Evolutionary conservation across 1,140 invertebrate genomes (phyloP), one percentile per base, ranked within the genome.

Genomic region (Papilio dardanus): DNA sequence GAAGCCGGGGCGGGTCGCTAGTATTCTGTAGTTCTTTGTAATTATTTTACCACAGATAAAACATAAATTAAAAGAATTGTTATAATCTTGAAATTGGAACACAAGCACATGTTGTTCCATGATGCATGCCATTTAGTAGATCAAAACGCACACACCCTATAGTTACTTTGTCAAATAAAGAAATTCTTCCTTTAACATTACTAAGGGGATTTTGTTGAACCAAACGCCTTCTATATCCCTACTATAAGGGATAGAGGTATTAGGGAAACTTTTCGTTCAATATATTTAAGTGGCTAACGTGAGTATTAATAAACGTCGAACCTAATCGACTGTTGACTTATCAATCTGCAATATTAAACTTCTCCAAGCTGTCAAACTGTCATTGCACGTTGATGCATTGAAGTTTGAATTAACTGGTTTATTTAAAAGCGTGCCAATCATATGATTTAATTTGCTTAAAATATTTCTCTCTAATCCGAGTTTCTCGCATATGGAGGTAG

Each of bases 261-360:
- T n/a, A n/a, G n/a, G 24, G 58, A 12, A 31, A 14, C 1, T 16
- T 62, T 62, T 5, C 19, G 21, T 50, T 50, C n/a, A 50, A 50
- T 50, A 6, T 50, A 50, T 19, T 4, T 3, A 19, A 50, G 46
- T 50, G 46, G n/a, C 21, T 3, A 21, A 62, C 58, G 58, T 62
- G 58, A 31, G 1, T 33, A 66, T 66, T 67, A 67, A 67, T 67
- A 67, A 31, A 67, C n/a, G 65, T n/a, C n/a, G n/a, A 67, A 31
- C 35, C 65, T 67, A 35, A 67, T 67, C 65, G 65, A 67, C 31
- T 19, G 14, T 7, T 67, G 31, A 35, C 1, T 67, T 67, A 35
- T 67, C 65, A 35, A 67, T 67, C 65, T 67, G 65, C 31, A 35
- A 66, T 67, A 67, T 67, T 35, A 30, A 65, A 16, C 33, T 66